Conservation (phyloP, 1,140 invertebrate species). For the Procambarus virginalis region DNA sequence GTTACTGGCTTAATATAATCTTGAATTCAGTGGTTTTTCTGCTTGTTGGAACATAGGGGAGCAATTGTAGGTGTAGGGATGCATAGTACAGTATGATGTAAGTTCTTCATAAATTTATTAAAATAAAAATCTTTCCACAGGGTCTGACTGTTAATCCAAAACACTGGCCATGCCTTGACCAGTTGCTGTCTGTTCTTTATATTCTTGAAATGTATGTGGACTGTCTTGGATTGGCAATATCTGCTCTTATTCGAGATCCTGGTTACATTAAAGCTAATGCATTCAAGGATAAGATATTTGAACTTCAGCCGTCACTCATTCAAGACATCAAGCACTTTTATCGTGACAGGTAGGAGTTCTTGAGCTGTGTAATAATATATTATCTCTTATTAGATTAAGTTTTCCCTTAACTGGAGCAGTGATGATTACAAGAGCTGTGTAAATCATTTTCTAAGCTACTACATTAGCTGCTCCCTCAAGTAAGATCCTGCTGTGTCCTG, state of each 20-base stretch:
- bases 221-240: slow-evolving; percentile 85
- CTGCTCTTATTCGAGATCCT: slow-evolving; percentile 83
- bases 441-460: too few relatives aligned
- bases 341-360: slow-evolving; percentile 76
- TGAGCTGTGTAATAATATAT: neutral
- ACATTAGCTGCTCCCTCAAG: too few relatives aligned
- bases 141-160: slow-evolving; percentile 85
- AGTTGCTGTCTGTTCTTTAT: slow-evolving; percentile 85
- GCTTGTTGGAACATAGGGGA: too few relatives aligned
- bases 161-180: slow-evolving; percentile 92
- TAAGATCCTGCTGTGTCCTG: too few relatives aligned
- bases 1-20: too few relatives aligned
- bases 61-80: too few relatives aligned
- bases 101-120: neutral
- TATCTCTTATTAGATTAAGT: neutral
- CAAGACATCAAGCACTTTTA: slow-evolving; percentile 82
- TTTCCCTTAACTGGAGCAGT: too few relatives aligned
- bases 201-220: slow-evolving; percentile 85
- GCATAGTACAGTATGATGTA: neutral
- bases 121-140: slow-evolving; percentile 72
- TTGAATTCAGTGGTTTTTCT: too few relatives aligned
- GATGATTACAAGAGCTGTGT: too few relatives aligned
- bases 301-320: slow-evolving; percentile 81
- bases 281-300: slow-evolving; percentile 84
- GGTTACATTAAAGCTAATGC: slow-evolving; percentile 85